phyloP scores from a whole-genome alignment of 2,113 vertebrate species.

The Oreochromis tanganicae region DNA sequence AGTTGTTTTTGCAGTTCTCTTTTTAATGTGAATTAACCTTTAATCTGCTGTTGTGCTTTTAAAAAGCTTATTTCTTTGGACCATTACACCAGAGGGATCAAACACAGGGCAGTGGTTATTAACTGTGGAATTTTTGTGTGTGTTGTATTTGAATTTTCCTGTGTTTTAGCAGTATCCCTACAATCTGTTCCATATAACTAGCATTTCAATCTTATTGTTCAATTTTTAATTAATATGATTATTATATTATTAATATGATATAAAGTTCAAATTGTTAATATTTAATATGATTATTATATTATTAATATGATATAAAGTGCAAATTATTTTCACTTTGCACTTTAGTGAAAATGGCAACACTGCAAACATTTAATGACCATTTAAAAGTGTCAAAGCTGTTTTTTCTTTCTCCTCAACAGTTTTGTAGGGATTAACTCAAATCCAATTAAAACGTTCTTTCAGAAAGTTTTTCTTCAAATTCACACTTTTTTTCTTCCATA shows the following conservation, averaged over 20 bases:
- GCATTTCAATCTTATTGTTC: neutral
- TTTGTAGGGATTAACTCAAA: neutral
- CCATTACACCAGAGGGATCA: neutral
- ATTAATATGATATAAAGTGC: too few species aligned
- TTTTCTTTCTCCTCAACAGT: neutral
- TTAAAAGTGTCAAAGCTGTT: neutral
- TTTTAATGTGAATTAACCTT: neutral
- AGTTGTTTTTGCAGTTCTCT: neutral
- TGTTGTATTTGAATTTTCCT: neutral
- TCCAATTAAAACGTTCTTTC: neutral
- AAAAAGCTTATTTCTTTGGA: neutral
- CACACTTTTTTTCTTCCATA: neutral
- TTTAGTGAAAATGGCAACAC: neutral
- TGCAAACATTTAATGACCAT: neutral
- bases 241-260: too few species aligned
- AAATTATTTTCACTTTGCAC: neutral
- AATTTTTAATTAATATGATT: neutral
- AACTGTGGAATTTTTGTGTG: neutral
- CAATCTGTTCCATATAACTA: neutral
- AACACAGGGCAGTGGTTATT: neutral
- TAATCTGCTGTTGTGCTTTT: neutral
- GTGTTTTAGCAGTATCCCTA: neutral
- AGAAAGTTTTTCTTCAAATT: neutral
- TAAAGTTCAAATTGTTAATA: too few species aligned
- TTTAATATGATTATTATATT: too few species aligned